These are phyloP conservation scores for Tineola bisselliella DNA, from an alignment of 2,888 invertebrate species.

Conservation along the genomic window DNA sequence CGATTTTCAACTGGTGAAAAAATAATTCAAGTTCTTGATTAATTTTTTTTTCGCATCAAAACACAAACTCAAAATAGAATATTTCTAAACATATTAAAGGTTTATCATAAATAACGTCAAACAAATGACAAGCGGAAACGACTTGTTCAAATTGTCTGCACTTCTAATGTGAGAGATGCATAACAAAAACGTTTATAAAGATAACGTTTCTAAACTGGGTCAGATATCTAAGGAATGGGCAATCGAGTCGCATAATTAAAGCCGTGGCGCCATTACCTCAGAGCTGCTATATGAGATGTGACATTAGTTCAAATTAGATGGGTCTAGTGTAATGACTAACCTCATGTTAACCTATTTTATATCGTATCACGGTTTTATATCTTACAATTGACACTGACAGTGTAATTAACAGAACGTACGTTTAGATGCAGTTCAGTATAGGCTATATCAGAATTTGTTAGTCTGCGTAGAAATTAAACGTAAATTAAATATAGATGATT, in stretches of 20 bases:
- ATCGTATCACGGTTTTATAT: not conserved
- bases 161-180: not conserved
- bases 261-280: not conserved
- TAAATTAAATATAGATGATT: too few species aligned
- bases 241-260: conserved; percentile 10
- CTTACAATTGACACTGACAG: not conserved
- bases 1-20: too few species aligned
- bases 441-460: too few species aligned
- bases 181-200: conserved; percentile 1
- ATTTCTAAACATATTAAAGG: too few species aligned
- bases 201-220: conserved; percentile 34
- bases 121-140: not conserved
- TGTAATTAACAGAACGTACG: not conserved
- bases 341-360: not conserved
- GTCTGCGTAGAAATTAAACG: too few species aligned
- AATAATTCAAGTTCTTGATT: too few species aligned
- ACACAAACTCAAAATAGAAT: too few species aligned
- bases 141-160: not conserved
- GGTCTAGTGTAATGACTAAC: not conserved
- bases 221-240: conserved; percentile 38
- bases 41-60: too few species aligned
- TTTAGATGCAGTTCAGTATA: too few species aligned
- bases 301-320: not conserved
- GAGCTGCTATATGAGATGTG: not conserved
- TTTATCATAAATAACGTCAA: too few species aligned